These are phyloP conservation scores for Stegophylla sp. DNA, from an alignment of 2,888 invertebrate genomes.

Conservation along the genomic window DNA sequence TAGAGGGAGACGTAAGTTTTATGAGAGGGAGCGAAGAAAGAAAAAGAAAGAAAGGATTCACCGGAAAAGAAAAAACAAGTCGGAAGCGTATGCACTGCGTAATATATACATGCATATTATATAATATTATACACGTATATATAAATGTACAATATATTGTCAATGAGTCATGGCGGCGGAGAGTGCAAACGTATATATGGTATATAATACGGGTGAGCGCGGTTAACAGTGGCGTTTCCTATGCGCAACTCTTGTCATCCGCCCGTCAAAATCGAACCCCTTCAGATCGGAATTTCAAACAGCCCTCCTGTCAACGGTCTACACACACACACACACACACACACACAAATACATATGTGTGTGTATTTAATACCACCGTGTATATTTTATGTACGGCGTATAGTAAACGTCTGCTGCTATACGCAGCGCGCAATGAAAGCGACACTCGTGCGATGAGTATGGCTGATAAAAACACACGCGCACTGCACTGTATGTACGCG, in stretches of 20 bases:
- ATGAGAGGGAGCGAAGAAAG: background rate
- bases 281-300: constrained; percentile 52
- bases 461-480: constrained; percentile 21
- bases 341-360: background rate
- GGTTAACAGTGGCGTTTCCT: constrained; percentile 30
- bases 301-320: constrained; percentile 15
- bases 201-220: background rate
- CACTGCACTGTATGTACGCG: too few relatives aligned
- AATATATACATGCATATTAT: background rate
- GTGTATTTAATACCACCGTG: too few relatives aligned
- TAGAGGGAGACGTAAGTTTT: background rate
- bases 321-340: background rate
- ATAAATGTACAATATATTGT: too few relatives aligned
- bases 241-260: constrained; percentile 28
- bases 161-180: constrained; percentile 22
- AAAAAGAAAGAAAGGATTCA: constrained; percentile 14
- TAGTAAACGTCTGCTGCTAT: background rate
- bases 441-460: background rate
- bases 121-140: background rate
- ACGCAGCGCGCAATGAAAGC: background rate
- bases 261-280: constrained; percentile 55
- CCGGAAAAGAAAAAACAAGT: constrained; percentile 4
- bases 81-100: constrained; percentile 16
- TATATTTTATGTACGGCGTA: too few relatives aligned
- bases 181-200: background rate